Conservation (phyloP, 2,797 vertebrate genomes). For the Danionella dracula region DNA sequence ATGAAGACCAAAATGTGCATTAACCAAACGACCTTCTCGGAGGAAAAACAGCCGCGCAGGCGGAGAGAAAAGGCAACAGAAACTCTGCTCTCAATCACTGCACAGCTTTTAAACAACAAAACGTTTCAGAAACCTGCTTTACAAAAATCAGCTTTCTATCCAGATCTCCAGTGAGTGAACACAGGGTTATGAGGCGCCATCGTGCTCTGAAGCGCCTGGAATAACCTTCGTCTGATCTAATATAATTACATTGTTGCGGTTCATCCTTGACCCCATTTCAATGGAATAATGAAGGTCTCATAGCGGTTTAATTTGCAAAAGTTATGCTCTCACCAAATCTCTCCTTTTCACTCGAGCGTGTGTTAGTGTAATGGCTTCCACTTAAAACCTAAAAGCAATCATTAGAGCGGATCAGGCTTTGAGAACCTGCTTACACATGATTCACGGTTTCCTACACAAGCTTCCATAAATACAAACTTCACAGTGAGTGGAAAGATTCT, state of each 20-base stretch:
- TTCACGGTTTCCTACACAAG: too few relatives aligned
- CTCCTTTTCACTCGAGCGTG: slow-evolving; percentile 29
- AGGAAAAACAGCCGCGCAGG: slow-evolving; percentile 55
- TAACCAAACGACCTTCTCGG: slow-evolving; percentile 80
- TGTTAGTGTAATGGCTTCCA: slow-evolving; percentile 10
- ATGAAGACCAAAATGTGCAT: slow-evolving; percentile 85
- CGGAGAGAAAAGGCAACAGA: slow-evolving; percentile 47
- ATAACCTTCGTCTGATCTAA: slow-evolving; percentile 47
- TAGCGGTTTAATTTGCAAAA: slow-evolving; percentile 48
- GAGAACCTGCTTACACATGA: background rate
- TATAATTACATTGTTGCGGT: slow-evolving; percentile 44
- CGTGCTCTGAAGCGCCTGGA: slow-evolving; percentile 25
- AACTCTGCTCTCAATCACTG: slow-evolving; percentile 8
- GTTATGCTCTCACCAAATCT: slow-evolving; percentile 36
- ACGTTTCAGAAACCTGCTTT: slow-evolving; percentile 36
- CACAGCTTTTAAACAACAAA: slow-evolving; percentile 50
- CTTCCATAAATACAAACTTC: too few relatives aligned
- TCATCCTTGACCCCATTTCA: slow-evolving; percentile 48
- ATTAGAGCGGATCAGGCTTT: background rate
- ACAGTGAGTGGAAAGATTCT: too few relatives aligned
- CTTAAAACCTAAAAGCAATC: background rate
- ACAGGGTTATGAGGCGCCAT: slow-evolving; percentile 21
- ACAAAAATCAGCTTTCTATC: slow-evolving; percentile 26
- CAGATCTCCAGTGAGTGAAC: slow-evolving; percentile 42
- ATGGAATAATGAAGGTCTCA: slow-evolving; percentile 48